A percentile compares a stretch with the other conserved stretches of the same genome.
Evolutionary conservation across 2,888 invertebrate genomes (phyloP).

Genomic region (Argynnis bischoffii): DNA sequence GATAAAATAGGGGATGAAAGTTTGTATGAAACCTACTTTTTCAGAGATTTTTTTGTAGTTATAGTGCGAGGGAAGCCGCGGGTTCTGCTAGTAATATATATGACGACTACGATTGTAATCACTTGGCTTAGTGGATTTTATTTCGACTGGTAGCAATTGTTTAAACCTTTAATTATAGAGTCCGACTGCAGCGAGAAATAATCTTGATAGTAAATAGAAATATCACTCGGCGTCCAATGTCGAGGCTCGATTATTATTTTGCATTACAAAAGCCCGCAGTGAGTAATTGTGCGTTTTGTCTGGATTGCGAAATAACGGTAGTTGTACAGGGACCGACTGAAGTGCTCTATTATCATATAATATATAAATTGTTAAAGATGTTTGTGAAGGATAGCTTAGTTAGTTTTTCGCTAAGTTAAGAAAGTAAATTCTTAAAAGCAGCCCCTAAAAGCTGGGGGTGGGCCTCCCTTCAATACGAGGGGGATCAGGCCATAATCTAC

Average conservation of each 20-base stretch:
- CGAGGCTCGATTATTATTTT: constrained; percentile 14
- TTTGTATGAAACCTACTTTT: no score
- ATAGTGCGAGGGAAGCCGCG: no score
- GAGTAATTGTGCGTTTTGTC: constrained; percentile 25
- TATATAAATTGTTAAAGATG: neutral
- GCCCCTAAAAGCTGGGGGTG: no score
- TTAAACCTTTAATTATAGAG: constrained; percentile 8
- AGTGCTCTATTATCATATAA: neutral
- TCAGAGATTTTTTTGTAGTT: no score
- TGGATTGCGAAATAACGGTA: constrained; percentile 20
- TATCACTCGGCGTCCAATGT: constrained; percentile 16
- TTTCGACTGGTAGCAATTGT: neutral
- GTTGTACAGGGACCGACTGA: neutral
- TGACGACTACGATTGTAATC: no score
- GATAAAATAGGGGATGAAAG: no score
- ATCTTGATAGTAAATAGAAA: constrained; percentile 21
- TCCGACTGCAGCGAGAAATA: constrained; percentile 4
- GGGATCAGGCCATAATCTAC: no score
- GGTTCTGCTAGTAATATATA: no score
- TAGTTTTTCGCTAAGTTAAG: no score
- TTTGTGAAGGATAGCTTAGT: neutral
- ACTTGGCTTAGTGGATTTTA: no score
- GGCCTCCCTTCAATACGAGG: no score
- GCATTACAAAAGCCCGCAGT: constrained; percentile 27
- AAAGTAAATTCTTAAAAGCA: no score